Percentiles rank a stretch among this genome's conserved stretches.
Evolutionary conservation across 2,113 vertebrate species (phyloP).

Genomic region (Myrmophylax atrothorax): DNA sequence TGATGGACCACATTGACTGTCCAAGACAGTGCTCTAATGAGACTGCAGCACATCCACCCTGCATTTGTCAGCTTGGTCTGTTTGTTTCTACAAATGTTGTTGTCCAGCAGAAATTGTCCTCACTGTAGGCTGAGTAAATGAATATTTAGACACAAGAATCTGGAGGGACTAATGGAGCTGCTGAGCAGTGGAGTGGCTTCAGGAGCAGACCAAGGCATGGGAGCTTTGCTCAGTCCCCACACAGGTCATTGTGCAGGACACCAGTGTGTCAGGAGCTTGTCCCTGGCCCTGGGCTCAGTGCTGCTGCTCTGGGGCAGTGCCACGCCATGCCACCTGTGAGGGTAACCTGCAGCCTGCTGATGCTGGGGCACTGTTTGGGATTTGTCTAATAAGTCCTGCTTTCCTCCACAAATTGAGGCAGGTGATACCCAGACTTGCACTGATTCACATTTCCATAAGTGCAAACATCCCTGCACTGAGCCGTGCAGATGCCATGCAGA

Average conservation of each 20-base stretch:
- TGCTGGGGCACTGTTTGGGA: fast-evolving
- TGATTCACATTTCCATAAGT: not conserved
- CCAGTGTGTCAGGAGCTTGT: fast-evolving
- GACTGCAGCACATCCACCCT: slow-evolving; percentile 18
- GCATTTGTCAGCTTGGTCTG: slow-evolving; percentile 22
- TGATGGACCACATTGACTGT: slow-evolving; percentile 16
- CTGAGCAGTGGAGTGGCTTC: not conserved
- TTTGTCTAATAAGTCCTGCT: not conserved
- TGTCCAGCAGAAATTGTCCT: not conserved
- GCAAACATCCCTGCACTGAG: not conserved
- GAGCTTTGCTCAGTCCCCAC: not conserved
- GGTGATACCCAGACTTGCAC: not conserved
- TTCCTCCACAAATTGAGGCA: not conserved
- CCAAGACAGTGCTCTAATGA: not conserved
- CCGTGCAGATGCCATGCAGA: not conserved
- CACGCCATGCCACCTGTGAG: not conserved
- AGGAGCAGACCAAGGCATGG: fast-evolving
- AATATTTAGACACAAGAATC: not conserved
- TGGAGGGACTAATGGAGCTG: fast-evolving
- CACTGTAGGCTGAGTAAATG: not conserved
- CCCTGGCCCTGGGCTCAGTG: not conserved
- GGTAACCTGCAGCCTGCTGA: not conserved
- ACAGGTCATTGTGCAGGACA: not conserved
- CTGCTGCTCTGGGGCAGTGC: not conserved
- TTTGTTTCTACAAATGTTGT: slow-evolving; percentile 36